Base-by-base conservation (phyloP, 2,888 invertebrate species). In the Clunio marinus region DNA sequence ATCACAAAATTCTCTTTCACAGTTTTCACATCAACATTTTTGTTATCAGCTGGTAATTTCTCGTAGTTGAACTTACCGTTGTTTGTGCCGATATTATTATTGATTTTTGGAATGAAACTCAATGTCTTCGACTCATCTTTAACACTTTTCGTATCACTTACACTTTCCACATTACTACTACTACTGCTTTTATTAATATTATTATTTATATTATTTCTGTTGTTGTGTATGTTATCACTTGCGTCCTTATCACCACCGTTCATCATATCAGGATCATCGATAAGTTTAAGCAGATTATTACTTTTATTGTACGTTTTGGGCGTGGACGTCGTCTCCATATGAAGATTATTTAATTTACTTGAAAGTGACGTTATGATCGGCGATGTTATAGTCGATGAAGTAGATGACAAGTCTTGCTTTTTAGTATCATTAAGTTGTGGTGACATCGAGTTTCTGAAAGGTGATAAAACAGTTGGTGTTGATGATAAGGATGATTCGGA, bases 1-100 rank as follows among this genome's bases (percentile, higher is more conserved):
- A 63, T 63, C 45, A 63, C 45, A 46, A 24, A 62, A 62, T 41
- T 62, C n/a, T 67, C 76, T 75, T 63, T 63, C n/a, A 63, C 45
- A n/a, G 22, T 35, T 45, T 45, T 45, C 46, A 60, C 37, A 24
- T 60, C 60, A 25, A 20, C 57, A 60, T 37, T 60, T 13, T 24
- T 60, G 3, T 45, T 27, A 27, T 63, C 63, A 45, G 28, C 20
- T 13, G 15, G 15, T 25, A n/a, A 45, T 15, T 59, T 59, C 25
- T 59, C 59, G 20, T 25, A 35, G 20, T n/a, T n/a, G n/a, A 25
- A 37, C 22, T 60, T 37, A 37, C 60, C 32, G 13, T n/a, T n/a
- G n/a, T 60, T 60, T 10, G 63, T 13, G 0, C 5, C 28, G 5
- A 27, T 17, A 17, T 15, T 45, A 63, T 63, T 63, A 46, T 37